Base-by-base conservation (phyloP, 2,113 vertebrate genomes). In the Nanger granti region DNA sequence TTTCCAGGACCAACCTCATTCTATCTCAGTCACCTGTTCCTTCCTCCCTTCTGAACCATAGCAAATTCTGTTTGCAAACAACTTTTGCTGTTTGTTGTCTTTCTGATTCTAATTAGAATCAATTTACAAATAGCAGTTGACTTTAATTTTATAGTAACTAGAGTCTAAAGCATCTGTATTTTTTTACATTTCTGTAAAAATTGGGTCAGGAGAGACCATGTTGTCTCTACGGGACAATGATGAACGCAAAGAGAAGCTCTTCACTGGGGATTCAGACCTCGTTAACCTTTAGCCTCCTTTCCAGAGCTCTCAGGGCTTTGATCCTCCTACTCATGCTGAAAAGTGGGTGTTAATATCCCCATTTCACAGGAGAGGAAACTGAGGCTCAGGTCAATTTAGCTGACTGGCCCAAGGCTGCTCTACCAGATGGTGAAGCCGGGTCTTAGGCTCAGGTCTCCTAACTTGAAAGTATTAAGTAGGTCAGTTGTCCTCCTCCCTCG, bases 71-170 rank as follows among this genome's bases (percentile, higher is more conserved):
- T 47, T 80, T 64, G 60, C 79, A 83, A 87, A 55, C 59, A n/a
- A 13, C 17, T 55, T 29, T 59, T 49, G 34, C 20, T 54, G 44
- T 37, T 79, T 11, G 3, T 60, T 37, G 34, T 57, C 66, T 64
- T 29, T 87, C 82, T 54, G 52, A 86, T 85, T 84, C 89, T 80
- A 55, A 64, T 37, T 13, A 91, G 79, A 80, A 73, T 49, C 76
- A 41, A 41, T 62, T 34, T n/a, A 64, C 47, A 80, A 92, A 79
- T 28, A 66, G 31, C 55, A 84, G 18, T 64, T 55, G 31, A 37
- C 87, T 15, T 52, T 62, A 52, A 60, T 91, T 94, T 62, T 89
- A n/a, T 62, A 34, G 83, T n/a, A 22, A 87, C 11, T 64, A 54
- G 59, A 59, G 47, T 82, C 93, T 69, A 57, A 91, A 85, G 59